These are phyloP conservation scores for Oxygymnocypris stewartii DNA, from an alignment of 2,113 vertebrate genomes.

Conservation along the genomic window DNA sequence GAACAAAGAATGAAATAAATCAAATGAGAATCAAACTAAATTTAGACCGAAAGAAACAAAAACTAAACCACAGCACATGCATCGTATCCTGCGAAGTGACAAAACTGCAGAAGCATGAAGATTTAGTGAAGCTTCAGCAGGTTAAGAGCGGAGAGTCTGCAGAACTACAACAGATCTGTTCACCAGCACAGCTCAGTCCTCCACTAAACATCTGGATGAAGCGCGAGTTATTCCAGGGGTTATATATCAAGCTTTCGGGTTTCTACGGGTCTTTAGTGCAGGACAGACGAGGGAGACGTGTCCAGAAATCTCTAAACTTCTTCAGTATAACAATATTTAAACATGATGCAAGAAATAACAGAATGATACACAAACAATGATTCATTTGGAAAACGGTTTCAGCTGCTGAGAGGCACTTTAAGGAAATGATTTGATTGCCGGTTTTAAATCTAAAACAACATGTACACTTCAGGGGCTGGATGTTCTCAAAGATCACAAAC, in stretches of 20 bases:
- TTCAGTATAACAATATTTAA: not conserved
- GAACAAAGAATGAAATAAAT: not conserved
- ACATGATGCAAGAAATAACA: not conserved
- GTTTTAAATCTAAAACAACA: not conserved
- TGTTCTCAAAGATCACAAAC: not conserved
- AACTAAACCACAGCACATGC: not conserved
- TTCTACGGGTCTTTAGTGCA: constrained; percentile 34
- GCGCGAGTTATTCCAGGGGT: not conserved
- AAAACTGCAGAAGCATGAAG: not conserved
- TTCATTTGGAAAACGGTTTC: not conserved
- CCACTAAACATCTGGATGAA: constrained; percentile 20
- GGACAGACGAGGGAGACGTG: not conserved
- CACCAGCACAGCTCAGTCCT: constrained; percentile 12
- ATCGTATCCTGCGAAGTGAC: not conserved
- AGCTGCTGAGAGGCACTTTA: not conserved
- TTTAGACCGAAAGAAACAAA: not conserved
- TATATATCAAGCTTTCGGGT: constrained; percentile 8
- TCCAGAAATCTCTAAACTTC: not conserved
- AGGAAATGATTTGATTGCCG: not conserved
- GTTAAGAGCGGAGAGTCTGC: not conserved
- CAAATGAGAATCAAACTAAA: not conserved
- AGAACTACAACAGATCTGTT: constrained; percentile 15
- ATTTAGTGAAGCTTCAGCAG: constrained; percentile 36
- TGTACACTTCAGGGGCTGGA: not conserved
- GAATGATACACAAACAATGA: not conserved